Base-by-base conservation (phyloP, 1,140 invertebrate species). In the Drosophila melanica region DNA sequence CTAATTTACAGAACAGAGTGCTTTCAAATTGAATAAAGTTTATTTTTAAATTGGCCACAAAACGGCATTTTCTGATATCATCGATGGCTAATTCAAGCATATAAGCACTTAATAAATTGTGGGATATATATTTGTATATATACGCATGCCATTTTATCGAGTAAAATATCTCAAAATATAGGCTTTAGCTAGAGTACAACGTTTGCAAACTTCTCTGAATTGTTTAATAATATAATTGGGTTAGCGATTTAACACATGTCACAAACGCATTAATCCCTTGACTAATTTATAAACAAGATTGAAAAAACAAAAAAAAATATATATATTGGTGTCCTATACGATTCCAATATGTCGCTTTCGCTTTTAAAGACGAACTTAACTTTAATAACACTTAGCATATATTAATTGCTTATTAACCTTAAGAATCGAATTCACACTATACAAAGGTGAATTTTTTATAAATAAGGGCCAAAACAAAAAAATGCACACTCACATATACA, bases 331-430 rank as follows among this genome's bases (percentile, higher is more conserved):
- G 63, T 69, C 59, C 58, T 78, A 77, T 70, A 81, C 67, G 65
- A 65, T 50, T 64, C 57, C 30, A 54, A 62, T 37, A 66, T 23
- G 57, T 18, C 37, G 33, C 44, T 51, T 37, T 51, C 53, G 37
- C 51, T 37, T 53, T 33, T 10, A 35, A 35, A 16, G 12, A 23
- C 57, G 64, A 35, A 75, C 81, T 81, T 78, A 86, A 87, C 82
- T 87, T 71, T 87, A 89, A 87, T 86, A 87, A 87, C 82, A 87
- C 82, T 87, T 87, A 87, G 82, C 72, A 82, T 39, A 81, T 87
- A 86, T 75, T 51, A 75, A 80, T 65, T 70, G 64, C 51, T 68
- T 60, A 82, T 64, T 75, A 70, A 87, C 78, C 75, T 77, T 80
- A 62, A 62, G 69, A 81, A 86, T 87, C 82, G 30, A 77, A 89